These are phyloP conservation scores for Phodopus roborovskii DNA, from an alignment of 2,113 vertebrate genomes.

Conservation along the genomic window DNA sequence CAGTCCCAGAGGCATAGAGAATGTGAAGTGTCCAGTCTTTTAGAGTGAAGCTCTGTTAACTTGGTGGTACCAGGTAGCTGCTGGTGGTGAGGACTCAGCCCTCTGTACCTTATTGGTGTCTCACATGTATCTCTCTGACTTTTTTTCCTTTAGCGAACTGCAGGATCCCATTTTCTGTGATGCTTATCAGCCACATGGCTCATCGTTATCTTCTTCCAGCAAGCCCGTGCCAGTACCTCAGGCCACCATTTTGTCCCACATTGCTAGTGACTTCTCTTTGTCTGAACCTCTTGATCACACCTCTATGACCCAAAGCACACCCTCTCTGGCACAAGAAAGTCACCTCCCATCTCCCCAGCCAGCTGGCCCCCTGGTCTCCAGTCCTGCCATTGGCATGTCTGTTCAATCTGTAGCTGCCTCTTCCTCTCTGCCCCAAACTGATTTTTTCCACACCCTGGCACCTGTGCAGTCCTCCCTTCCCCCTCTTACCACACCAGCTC, in stretches of 20 bases:
- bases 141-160: slow-evolving; percentile 73
- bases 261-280: slow-evolving; percentile 54
- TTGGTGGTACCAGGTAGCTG: neutral
- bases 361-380: slow-evolving; percentile 39
- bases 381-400: neutral
- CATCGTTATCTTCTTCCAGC: slow-evolving; percentile 61
- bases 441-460: slow-evolving; percentile 56
- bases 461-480: slow-evolving; percentile 45
- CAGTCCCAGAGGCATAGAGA: neutral
- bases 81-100: neutral
- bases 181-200: neutral
- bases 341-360: slow-evolving; percentile 49
- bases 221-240: slow-evolving; percentile 66
- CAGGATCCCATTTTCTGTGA: slow-evolving; percentile 71
- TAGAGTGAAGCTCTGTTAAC: neutral
- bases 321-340: neutral
- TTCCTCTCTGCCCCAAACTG: slow-evolving; percentile 54
- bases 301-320: slow-evolving; percentile 22
- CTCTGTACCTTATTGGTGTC: neutral
- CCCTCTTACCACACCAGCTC: slow-evolving; percentile 30
- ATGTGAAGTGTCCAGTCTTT: neutral
- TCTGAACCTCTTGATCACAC: neutral
- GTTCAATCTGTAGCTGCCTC: slow-evolving; percentile 69
- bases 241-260: slow-evolving; percentile 10
- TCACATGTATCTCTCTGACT: slow-evolving; percentile 61